A percentile compares a stretch with the other conserved stretches of the same genome.
Evolutionary conservation across 2,888 invertebrate species (phyloP).

Genomic region (Nomada fucata): DNA sequence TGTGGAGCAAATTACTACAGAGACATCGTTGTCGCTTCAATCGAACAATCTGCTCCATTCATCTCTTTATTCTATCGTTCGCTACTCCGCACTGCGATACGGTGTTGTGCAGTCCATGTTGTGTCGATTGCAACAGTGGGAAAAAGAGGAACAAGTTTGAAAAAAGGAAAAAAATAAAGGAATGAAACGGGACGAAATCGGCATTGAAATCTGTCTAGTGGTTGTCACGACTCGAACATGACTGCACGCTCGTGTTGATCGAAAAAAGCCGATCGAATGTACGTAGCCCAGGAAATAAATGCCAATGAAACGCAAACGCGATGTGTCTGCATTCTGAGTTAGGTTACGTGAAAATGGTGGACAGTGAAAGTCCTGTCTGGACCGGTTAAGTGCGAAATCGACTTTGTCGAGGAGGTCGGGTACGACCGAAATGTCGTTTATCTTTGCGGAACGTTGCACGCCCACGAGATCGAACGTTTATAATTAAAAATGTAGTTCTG

Average conservation of each 20-base stretch:
- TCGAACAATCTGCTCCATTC: slow-evolving; percentile 6
- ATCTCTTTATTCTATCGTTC: neutral
- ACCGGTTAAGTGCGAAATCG: slow-evolving; percentile 52
- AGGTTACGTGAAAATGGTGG: slow-evolving; percentile 44
- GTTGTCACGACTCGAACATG: neutral
- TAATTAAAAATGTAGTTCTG: neutral
- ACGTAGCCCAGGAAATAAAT: slow-evolving; percentile 23
- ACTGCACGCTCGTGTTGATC: neutral
- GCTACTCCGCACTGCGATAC: too few relatives aligned
- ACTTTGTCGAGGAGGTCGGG: slow-evolving; percentile 21
- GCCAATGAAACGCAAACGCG: slow-evolving; percentile 30
- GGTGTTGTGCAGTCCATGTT: neutral
- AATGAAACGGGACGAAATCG: slow-evolving; percentile 16
- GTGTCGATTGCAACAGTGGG: neutral
- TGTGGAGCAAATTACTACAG: slow-evolving; percentile 2
- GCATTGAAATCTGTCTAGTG: neutral
- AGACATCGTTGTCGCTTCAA: slow-evolving; percentile 18
- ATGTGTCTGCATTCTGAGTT: slow-evolving; percentile 13
- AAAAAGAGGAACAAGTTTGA: slow-evolving; percentile 8
- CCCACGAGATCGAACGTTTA: neutral
- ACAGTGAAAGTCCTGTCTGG: slow-evolving; percentile 57
- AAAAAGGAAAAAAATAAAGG: neutral
- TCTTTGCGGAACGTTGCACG: slow-evolving; percentile 9
- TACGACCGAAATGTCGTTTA: slow-evolving; percentile 2
- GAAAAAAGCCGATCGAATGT: slow-evolving; percentile 3